These are phyloP conservation scores for Morelia viridis DNA, from an alignment of 2,797 vertebrate genomes.

Conservation along the genomic window DNA sequence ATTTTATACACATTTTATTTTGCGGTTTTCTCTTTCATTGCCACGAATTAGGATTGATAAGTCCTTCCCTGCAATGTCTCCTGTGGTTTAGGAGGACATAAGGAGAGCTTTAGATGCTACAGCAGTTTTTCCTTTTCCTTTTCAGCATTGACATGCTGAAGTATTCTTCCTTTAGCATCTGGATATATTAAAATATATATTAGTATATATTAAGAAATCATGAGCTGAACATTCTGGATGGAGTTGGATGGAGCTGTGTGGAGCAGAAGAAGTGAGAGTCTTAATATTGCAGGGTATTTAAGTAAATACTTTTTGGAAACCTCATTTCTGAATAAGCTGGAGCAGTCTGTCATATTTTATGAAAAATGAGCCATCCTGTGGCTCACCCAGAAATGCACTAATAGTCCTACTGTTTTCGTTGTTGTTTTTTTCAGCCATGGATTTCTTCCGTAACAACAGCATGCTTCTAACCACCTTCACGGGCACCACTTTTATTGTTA, in stretches of 20 bases:
- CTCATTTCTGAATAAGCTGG: not conserved
- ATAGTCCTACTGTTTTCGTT: not conserved
- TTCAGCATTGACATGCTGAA: not conserved
- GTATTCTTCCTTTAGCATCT: not conserved
- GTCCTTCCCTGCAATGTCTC: not conserved
- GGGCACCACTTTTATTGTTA: conserved; percentile 20
- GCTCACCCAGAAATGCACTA: not conserved
- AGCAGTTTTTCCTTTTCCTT: not conserved
- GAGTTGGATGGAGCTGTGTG: not conserved
- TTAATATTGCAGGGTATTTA: not conserved
- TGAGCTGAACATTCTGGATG: not conserved
- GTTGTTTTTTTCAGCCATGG: conserved; percentile 2
- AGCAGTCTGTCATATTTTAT: not conserved
- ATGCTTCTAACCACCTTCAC: conserved; percentile 17
- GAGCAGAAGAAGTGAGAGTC: not conserved
- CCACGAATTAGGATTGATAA: not conserved
- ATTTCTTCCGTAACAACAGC: conserved; percentile 20
- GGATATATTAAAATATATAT: not conserved
- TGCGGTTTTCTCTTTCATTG: not conserved
- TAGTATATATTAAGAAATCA: not conserved
- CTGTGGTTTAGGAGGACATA: not conserved
- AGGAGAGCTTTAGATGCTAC: not conserved
- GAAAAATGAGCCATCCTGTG: not conserved
- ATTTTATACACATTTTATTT: not conserved
- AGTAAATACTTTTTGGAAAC: not conserved